Evolutionary conservation across 2,113 vertebrate species (phyloP), one percentile per base, ranked within the genome.

Genomic region (Syngnathus scovelli): DNA sequence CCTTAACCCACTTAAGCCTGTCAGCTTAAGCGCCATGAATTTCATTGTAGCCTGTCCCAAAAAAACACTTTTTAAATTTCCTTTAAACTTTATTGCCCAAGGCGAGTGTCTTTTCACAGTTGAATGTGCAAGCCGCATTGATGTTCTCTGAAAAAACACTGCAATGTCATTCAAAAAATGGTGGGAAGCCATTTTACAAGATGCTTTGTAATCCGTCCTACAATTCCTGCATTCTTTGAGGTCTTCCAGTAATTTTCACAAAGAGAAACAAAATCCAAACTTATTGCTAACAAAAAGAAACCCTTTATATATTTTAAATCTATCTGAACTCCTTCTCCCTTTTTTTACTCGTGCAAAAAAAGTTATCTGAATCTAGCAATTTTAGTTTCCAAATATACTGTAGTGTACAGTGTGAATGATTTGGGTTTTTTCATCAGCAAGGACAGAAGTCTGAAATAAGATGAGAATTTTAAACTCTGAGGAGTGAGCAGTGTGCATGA

Each of bases 1-100:
- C 76, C 67, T 83, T 74, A 82, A 71, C 66, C 68, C 78, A 79
- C 86, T 85, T 82, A 77, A 49, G 59, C 77, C 82, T 84, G 81
- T 91, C 85, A 80, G 79, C 71, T 86, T 66, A 78, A 81, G 82
- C 69, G 69, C 79, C 79, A 77, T 38, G 41, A 66, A 70, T 76
- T 81, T 70, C 52, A 7, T 67, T 48, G 19, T 7, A 39, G 71
- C 70, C 76, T 75, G 70, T 54, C 58, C 63, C 79, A 15, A 68
- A 78, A 78, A 67, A 61, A 62, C 1, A 51, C 8, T 74, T 74
- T 59, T 72, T 3, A 33, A 33, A 63, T 33, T 75, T 58, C 75
- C 68, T 66, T 66, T 67, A 6, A 52, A 39, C 51, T 68, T 48
- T 52, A 43, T 54, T 70, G 44, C 66, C 41, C 43, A 51, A 56